Evolutionary conservation across 2,797 vertebrate genomes (phyloP).

Genomic region (Loriculus beryllinus): DNA sequence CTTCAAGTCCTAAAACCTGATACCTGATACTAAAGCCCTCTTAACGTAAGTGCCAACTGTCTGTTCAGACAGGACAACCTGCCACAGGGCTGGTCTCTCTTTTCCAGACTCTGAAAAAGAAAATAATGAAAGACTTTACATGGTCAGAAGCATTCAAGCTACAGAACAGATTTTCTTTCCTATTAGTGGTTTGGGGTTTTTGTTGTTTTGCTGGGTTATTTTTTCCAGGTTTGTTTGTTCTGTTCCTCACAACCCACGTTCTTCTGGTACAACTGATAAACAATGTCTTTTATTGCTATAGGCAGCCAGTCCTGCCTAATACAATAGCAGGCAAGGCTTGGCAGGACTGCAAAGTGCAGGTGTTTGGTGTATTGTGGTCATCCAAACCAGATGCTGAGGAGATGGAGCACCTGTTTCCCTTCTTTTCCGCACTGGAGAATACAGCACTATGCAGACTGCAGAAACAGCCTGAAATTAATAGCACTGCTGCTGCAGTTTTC

Average conservation of each 20-base stretch:
- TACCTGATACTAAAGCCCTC: background rate
- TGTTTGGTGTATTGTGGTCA: constrained; percentile 76
- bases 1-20: constrained; percentile 27
- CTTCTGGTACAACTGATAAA: constrained; percentile 70
- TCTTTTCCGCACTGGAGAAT: constrained; percentile 68
- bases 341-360: constrained; percentile 66
- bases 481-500: background rate
- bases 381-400: constrained; percentile 79
- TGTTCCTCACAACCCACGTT: constrained; percentile 53
- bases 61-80: background rate
- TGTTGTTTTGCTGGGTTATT: background rate
- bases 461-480: constrained; percentile 31
- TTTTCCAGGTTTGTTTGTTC: constrained; percentile 61
- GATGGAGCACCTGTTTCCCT: constrained; percentile 90
- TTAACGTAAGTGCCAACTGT: background rate
- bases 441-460: background rate
- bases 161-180: constrained; percentile 26
- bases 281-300: constrained; percentile 71
- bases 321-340: constrained; percentile 77
- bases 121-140: background rate
- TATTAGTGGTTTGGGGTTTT: background rate
- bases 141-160: constrained; percentile 1
- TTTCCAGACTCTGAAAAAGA: background rate
- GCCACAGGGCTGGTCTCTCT: background rate
- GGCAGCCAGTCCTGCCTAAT: constrained; percentile 68